phyloP scores from a whole-genome alignment of 2,888 invertebrate species.

The Lutraria lutraria region DNA sequence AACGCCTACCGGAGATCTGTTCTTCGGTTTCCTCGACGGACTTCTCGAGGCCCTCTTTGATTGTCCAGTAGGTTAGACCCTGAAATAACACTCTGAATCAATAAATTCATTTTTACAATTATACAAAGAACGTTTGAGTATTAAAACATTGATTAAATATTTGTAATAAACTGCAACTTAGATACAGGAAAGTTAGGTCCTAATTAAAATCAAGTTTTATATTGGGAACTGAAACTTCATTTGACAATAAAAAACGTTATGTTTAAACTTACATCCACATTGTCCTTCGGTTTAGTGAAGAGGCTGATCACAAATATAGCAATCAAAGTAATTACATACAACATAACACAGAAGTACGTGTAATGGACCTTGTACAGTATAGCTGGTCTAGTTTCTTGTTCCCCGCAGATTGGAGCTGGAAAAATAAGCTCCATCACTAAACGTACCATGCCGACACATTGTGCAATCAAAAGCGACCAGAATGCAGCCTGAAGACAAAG shows the following conservation, averaged over 20 bases:
- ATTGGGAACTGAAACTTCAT: no score
- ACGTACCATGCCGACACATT: conserved; percentile 85
- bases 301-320: conserved; percentile 73
- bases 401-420: conserved; percentile 85
- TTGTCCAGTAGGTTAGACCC: background rate
- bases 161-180: no score
- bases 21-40: background rate
- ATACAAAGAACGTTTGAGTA: no score
- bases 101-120: no score
- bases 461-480: conserved; percentile 86
- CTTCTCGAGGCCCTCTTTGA: background rate
- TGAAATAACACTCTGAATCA: background rate
- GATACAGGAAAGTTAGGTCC: no score
- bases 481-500: conserved; percentile 85
- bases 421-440: conserved; percentile 86
- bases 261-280: conserved; percentile 64
- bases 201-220: no score
- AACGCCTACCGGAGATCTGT: background rate
- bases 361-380: conserved; percentile 77
- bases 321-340: conserved; percentile 70
- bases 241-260: no score
- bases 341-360: conserved; percentile 78
- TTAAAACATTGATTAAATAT: no score
- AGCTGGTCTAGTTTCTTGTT: conserved; percentile 84
- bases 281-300: conserved; percentile 56